Evolutionary conservation across 2,888 invertebrate species (phyloP), one percentile per base, ranked within the genome.

Genomic region (Heliconius hortense): DNA sequence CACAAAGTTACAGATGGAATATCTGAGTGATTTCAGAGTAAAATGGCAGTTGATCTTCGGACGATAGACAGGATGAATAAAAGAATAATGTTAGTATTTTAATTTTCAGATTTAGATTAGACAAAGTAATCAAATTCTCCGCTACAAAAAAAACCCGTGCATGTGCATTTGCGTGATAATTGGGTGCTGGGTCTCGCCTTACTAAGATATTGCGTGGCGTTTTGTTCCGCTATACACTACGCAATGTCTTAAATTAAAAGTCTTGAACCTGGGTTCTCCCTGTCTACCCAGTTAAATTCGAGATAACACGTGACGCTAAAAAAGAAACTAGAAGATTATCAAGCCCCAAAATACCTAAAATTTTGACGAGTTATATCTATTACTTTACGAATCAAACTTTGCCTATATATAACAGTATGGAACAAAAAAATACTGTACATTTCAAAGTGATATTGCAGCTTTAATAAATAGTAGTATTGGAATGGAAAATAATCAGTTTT

Each of bases 401-500:
- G 13, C 4, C 0, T n/a, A 8, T n/a, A 31, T 21, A 64, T n/a
- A 64, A 35, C 11, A 11, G n/a, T 35, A 64, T 63, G 1, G n/a
- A n/a, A 11, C 2, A n/a, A 64, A 64, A n/a, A 64, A 64, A 64
- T 24, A 64, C 15, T 39, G 24, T 39, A 4, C 21, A 13, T 64
- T 64, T 64, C n/a, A 1, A 64, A 64, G 13, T 39, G 35, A 64
- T 64, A 64, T 64, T 64, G 64, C 5, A 18, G 35, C 8, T 63
- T 35, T 35, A 64, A 64, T 64, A 64, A 64, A 64, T 64, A 64
- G 15, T 24, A n/a, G n/a, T 64, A 64, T n/a, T 35, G 64, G 21
- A 64, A 64, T 35, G 4, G 0, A 21, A 21, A 21, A 21, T 4
- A n/a, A 21, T 11, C 63, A 21, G 35, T 35, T 39, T 64, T n/a